Base-by-base conservation (phyloP, 2,888 invertebrate species). In the Dicyrtomina minuta region DNA sequence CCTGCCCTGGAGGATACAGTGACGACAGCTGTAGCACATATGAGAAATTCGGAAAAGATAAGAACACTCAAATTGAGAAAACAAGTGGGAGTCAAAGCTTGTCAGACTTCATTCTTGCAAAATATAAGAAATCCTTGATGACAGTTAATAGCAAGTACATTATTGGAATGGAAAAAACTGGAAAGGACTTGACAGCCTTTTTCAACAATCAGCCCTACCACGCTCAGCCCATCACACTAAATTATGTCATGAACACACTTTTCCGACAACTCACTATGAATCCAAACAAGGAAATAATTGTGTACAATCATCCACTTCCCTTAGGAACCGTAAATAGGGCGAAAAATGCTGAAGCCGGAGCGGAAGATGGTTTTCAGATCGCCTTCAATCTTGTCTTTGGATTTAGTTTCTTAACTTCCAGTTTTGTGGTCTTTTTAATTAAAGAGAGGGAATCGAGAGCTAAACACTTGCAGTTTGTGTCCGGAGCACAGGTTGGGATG, bases 171-270 rank as follows among this genome's bases (percentile, higher is more conserved):
- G 61, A 72, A 10, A 27, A 59, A 13, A 33, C 24, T 17, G 61
- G 72, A 8, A 33, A 61, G 12, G 39, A 20, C n/a, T 85, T 87
- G 0, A 87, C n/a, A n/a, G n/a, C n/a, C n/a, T n/a, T n/a, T n/a
- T n/a, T n/a, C n/a, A n/a, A n/a, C n/a, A n/a, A n/a, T 80, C 89
- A 91, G 79, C 89, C 90, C 0, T 88, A 87, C 78, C 92, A 93
- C 80, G 87, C 88, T 58, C 86, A 89, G 0, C 88, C 89, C 0
- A 84, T 88, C 0, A 84, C 90, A 0, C 81, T 92, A 3, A 86
- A 87, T 58, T 80, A 87, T 15, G 82, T 88, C 0, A 86, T 90
- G 77, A 85, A 87, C 70, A 87, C 89, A 0, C 80, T 90, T 46
- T 84, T 89, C 0, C 84, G 83, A 76, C 74, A 76, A 49, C 80